These are phyloP conservation scores for Tyrannus savana DNA, from an alignment of 2,113 vertebrate species.

Conservation along the genomic window DNA sequence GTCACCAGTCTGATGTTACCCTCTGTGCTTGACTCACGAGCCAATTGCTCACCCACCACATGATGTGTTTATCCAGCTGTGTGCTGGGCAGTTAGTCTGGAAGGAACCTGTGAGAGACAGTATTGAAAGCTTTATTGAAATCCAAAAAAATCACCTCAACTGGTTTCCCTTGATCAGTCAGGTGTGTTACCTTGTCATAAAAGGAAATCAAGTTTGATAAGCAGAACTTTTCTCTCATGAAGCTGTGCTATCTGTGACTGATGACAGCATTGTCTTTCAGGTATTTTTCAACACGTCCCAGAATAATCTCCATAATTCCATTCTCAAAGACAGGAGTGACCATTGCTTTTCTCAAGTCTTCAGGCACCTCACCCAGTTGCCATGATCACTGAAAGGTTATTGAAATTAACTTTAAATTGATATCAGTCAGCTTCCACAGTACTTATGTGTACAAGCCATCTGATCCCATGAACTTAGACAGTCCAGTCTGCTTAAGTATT, in stretches of 20 bases:
- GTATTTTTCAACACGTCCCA: not conserved
- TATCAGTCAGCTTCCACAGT: not conserved
- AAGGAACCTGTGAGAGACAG: not conserved
- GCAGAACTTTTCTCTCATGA: not conserved
- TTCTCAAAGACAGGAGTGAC: not conserved
- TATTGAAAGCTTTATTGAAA: not conserved
- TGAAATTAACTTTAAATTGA: not conserved
- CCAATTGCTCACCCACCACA: not conserved
- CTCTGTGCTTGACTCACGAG: not conserved
- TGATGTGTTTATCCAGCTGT: not conserved
- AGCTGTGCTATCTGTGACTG: not conserved
- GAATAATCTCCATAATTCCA: not conserved
- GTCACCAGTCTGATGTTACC: not conserved
- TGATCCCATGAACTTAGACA: not conserved
- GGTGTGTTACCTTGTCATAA: not conserved
- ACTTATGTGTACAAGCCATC: rapidly evolving
- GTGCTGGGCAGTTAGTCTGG: not conserved
- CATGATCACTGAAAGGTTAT: not conserved
- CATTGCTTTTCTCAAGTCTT: not conserved
- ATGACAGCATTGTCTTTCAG: not conserved
- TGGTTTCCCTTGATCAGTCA: not conserved
- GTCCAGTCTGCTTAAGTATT: not conserved
- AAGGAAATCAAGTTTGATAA: not conserved
- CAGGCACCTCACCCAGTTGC: not conserved
- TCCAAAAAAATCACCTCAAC: not conserved